Evolutionary conservation across 1,140 invertebrate species (phyloP).

Genomic region (Orchestia grillus): DNA sequence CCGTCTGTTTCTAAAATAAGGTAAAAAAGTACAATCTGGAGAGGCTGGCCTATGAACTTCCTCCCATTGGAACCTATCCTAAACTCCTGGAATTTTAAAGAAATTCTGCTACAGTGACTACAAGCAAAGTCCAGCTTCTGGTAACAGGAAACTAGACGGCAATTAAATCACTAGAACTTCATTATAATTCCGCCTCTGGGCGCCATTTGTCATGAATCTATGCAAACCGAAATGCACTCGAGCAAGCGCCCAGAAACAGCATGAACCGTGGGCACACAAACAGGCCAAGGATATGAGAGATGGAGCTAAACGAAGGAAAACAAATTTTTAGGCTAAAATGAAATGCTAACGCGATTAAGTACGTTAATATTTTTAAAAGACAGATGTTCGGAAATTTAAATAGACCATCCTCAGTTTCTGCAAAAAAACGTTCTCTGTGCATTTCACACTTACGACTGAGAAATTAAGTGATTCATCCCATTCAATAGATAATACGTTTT

Average conservation of each 20-base stretch:
- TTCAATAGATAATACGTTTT: too few species aligned
- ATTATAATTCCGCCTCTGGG: not conserved
- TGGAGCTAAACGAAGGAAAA: not conserved
- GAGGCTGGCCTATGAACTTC: not conserved
- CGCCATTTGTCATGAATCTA: not conserved
- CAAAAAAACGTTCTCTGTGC: too few species aligned
- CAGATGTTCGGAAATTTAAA: too few species aligned
- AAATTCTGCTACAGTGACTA: not conserved
- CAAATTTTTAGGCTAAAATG: not conserved
- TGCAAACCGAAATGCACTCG: not conserved
- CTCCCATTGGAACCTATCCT: not conserved
- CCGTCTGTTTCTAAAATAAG: not conserved
- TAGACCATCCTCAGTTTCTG: too few species aligned
- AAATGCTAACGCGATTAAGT: too few species aligned
- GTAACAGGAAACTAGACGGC: not conserved
- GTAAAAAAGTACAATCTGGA: not conserved
- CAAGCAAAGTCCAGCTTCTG: not conserved
- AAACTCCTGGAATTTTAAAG: not conserved
- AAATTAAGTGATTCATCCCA: too few species aligned
- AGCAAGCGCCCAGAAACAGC: not conserved
- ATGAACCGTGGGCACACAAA: not conserved
- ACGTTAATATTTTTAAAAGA: too few species aligned
- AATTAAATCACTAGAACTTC: not conserved
- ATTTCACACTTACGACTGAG: too few species aligned
- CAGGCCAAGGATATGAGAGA: too few species aligned